Evolutionary conservation across 2,888 invertebrate genomes (phyloP), one percentile per base, ranked within the genome.

Genomic region (Ennomos erosarius): DNA sequence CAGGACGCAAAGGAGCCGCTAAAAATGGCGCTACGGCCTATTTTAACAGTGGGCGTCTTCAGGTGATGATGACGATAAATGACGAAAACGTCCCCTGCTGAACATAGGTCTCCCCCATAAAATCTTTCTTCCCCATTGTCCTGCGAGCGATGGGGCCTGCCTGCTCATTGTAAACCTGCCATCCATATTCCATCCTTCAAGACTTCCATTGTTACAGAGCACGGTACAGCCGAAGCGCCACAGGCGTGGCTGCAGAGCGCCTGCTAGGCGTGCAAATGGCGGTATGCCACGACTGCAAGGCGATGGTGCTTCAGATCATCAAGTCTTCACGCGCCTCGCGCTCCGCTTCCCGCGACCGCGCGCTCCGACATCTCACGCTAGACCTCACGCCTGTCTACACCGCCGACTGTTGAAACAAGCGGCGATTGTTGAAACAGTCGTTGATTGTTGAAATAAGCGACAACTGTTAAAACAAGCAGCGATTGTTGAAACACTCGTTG

Each of bases 241-340:
- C 94, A 13, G 94, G 93, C 62, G 92, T 90, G 63, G 82, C 81
- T 54, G 93, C 87, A 60, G 96, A 96, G 79, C 93, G 94, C 13
- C 89, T 96, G 47, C 94, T 95, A 61, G 95, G 95, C 69, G 95
- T 97, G 61, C 95, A 96, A 79, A 97, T 98, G 96, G 95, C 96
- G 63, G 98, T 98, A 47, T 99, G 98, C 84, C 96, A 97, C 85
- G 98, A 98, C 93, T 99, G 98, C 92, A 97, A 97, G 84, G 96
- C 97, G 62, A 97, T 98, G 96, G 97, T 98, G 60, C 94, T 98
- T 74, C 97, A 98, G 91, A 98, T 98, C 82, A 98, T 98, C 82
- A 96, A 97, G 87, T 97, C 98, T 16, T 97, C 97, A 68, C 95
- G 96, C 82, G 96, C 96, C 59, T 96, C 96, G 64, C 95, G 97